A percentile compares a stretch with the other conserved stretches of the same genome.
phyloP scores from a whole-genome alignment of 2,888 invertebrate genomes.

The Macroteleia sp. region DNA sequence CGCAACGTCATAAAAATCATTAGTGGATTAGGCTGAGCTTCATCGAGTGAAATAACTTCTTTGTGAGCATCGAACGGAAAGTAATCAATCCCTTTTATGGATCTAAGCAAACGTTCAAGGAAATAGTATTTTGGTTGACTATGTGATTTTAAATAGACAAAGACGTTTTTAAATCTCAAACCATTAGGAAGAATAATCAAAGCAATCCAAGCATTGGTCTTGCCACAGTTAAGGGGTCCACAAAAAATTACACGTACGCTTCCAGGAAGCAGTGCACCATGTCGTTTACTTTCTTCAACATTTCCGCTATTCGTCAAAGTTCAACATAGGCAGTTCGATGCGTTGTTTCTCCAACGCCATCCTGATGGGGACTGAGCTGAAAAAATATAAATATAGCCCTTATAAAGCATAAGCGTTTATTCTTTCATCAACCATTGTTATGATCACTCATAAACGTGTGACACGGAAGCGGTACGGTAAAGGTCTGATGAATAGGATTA shows the following conservation, averaged over 20 bases:
- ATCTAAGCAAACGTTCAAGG: constrained; percentile 62
- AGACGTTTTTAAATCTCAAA: constrained; percentile 78
- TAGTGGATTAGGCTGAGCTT: constrained; percentile 55
- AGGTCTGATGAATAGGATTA: too few species aligned
- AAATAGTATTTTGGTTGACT: constrained; percentile 71
- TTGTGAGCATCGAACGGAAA: constrained; percentile 45
- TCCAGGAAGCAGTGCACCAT: constrained; percentile 14
- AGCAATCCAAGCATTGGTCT: constrained; percentile 76
- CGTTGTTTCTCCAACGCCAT: too few species aligned
- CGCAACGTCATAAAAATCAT: constrained; percentile 80
- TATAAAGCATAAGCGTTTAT: too few species aligned
- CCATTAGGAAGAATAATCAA: constrained; percentile 76
- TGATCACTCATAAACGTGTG: too few species aligned
- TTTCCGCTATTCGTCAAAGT: background rate
- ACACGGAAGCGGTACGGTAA: too few species aligned
- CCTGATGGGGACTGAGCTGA: too few species aligned
- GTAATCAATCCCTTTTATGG: constrained; percentile 50
- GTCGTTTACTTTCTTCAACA: background rate
- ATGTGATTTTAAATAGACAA: constrained; percentile 70
- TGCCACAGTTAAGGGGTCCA: constrained; percentile 79
- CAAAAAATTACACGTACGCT: constrained; percentile 70
- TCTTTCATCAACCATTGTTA: too few species aligned
- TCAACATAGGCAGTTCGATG: background rate
- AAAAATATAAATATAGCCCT: too few species aligned
- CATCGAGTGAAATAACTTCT: constrained; percentile 13